Conservation (phyloP, 2,888 invertebrate species). For the Calliscelio sp. region DNA sequence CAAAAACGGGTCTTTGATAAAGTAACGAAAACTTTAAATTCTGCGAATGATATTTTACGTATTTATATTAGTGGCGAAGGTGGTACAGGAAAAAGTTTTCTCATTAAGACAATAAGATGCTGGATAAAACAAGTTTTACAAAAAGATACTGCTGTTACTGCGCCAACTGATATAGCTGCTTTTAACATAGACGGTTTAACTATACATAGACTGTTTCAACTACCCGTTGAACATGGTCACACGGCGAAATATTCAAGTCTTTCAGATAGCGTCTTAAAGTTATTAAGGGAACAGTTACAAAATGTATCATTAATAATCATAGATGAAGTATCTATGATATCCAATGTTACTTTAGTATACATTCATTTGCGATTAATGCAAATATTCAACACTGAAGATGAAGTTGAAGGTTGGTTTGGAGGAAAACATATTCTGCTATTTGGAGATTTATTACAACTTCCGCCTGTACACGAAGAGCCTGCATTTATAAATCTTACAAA, state of each 20-base stretch:
- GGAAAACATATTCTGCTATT: too few relatives aligned
- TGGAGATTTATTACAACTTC: too few relatives aligned
- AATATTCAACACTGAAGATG: constrained; percentile 77
- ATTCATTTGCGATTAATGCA: constrained; percentile 76
- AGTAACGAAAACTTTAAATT: neutral
- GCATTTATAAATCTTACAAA: too few relatives aligned
- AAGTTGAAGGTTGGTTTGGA: constrained; percentile 77
- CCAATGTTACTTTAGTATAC: constrained; percentile 76
- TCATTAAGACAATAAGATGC: neutral
- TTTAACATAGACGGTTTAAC: too few relatives aligned
- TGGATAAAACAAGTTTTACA: constrained; percentile 74
- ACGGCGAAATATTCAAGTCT: constrained; percentile 78
- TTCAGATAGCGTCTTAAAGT: constrained; percentile 76
- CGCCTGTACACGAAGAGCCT: too few relatives aligned
- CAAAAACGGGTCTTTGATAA: too few relatives aligned
- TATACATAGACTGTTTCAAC: constrained; percentile 79
- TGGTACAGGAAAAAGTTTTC: too few relatives aligned
- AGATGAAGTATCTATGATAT: constrained; percentile 75
- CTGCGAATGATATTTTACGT: neutral
- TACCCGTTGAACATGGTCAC: constrained; percentile 79
- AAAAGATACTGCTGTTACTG: constrained; percentile 78
- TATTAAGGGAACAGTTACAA: constrained; percentile 74
- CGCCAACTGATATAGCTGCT: constrained; percentile 81
- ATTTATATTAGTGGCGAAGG: too few relatives aligned
- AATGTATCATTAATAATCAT: constrained; percentile 79